A percentile compares a stretch with the other conserved stretches of the same genome.
Evolutionary conservation across 2,113 vertebrate species (phyloP).

Genomic region (Tylochromis polylepis): DNA sequence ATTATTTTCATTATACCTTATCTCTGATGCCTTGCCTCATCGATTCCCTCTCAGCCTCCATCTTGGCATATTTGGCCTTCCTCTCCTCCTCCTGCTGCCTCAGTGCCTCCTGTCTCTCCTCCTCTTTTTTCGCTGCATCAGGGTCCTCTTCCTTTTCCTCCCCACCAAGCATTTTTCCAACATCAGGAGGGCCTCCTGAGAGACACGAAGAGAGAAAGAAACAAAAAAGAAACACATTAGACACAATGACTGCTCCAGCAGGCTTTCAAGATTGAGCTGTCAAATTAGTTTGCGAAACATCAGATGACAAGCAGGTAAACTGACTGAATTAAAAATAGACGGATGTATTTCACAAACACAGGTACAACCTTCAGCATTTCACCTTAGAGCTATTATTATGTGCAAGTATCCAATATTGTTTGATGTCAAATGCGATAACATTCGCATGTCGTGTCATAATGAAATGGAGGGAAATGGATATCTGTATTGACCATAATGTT

Average conservation of each 20-base stretch:
- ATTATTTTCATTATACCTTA: constrained; percentile 76
- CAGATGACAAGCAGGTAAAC: not conserved
- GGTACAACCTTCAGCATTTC: not conserved
- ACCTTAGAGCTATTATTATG: not conserved
- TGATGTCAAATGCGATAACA: not conserved
- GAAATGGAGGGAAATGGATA: not conserved
- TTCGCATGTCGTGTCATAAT: not conserved
- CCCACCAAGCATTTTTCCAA: constrained; percentile 97
- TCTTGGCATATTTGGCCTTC: constrained; percentile 94
- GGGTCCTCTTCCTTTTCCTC: constrained; percentile 98
- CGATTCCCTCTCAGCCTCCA: constrained; percentile 95
- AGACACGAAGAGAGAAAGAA: not conserved
- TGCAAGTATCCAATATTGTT: not conserved
- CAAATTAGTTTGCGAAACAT: not conserved
- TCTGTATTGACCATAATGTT: not conserved
- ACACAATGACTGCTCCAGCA: not conserved
- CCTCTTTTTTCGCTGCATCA: constrained; percentile 93
- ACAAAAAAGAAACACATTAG: not conserved
- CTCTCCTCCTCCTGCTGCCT: constrained; percentile 97
- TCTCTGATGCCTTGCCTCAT: constrained; percentile 97
- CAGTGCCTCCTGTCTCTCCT: constrained; percentile 92
- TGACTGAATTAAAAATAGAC: not conserved
- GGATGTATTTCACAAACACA: not conserved
- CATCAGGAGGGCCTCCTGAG: constrained; percentile 88
- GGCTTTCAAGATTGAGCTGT: not conserved